Percentiles rank a stretch among this genome's conserved stretches.
Evolutionary conservation across 2,113 vertebrate genomes (phyloP).

Genomic region (Phaethon lepturus): DNA sequence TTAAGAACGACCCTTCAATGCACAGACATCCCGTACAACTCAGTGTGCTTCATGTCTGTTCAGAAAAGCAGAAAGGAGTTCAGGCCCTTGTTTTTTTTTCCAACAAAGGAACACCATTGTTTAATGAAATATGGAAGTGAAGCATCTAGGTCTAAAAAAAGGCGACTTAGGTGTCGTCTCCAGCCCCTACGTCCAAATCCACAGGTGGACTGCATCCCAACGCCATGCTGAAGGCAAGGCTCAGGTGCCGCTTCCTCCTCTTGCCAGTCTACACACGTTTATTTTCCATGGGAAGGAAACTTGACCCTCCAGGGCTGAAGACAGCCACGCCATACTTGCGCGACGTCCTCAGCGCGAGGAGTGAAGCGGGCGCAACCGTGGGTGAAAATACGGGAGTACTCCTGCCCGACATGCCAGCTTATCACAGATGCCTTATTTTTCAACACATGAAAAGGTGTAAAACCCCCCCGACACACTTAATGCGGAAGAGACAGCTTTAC

Average conservation of each 20-base stretch:
- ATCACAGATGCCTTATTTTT: background rate
- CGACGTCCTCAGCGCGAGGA: too few relatives aligned
- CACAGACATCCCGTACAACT: background rate
- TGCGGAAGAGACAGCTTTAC: background rate
- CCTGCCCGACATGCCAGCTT: background rate
- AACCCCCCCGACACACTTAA: too few relatives aligned
- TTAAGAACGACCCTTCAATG: background rate
- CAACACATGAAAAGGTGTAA: background rate
- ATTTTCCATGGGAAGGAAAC: background rate
- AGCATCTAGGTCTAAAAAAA: background rate
- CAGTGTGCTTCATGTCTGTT: background rate
- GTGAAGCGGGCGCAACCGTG: background rate
- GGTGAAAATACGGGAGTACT: background rate
- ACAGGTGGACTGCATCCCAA: accelerated
- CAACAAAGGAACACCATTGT: too few relatives aligned
- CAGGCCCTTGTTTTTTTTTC: background rate
- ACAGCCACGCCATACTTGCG: background rate
- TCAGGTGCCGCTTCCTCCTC: background rate
- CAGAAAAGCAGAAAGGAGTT: background rate
- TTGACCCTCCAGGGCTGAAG: background rate
- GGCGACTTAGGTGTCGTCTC: accelerated
- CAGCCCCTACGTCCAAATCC: accelerated
- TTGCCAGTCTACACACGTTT: background rate
- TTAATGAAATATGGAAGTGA: background rate
- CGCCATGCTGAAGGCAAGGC: background rate